phyloP scores from a whole-genome alignment of 2,113 vertebrate species.

The Tiliqua scincoides region DNA sequence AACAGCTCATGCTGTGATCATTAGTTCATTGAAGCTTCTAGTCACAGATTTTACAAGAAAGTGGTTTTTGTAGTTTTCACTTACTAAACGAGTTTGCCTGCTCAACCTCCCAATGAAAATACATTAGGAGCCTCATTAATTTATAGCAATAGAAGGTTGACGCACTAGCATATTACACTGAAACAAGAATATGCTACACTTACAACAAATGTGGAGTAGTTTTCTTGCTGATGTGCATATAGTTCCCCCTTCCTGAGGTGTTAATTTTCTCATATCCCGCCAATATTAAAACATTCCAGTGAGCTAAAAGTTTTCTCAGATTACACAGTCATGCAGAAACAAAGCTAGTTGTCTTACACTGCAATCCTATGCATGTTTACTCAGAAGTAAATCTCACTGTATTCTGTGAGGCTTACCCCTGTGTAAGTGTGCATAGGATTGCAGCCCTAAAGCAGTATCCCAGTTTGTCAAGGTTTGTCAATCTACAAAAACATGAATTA shows the following conservation, averaged over 20 bases:
- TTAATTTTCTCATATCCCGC: constrained; percentile 55
- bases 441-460: too few relatives aligned
- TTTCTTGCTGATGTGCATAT: constrained; percentile 55
- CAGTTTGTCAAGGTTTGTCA: constrained; percentile 16
- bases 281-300: constrained; percentile 39
- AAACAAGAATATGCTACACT: constrained; percentile 65
- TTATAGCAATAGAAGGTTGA: constrained; percentile 74
- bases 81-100: constrained; percentile 81
- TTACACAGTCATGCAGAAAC: too few relatives aligned
- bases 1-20: constrained; percentile 71
- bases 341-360: too few relatives aligned
- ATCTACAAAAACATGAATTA: constrained; percentile 12
- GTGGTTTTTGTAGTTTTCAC: constrained; percentile 80
- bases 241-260: constrained; percentile 49
- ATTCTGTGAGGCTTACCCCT: too few relatives aligned
- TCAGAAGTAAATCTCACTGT: too few relatives aligned
- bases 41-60: constrained; percentile 81
- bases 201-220: constrained; percentile 62
- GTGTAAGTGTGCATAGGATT: too few relatives aligned
- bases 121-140: constrained; percentile 84
- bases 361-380: too few relatives aligned
- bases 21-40: constrained; percentile 80
- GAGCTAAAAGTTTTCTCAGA: too few relatives aligned
- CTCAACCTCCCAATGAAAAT: constrained; percentile 80
- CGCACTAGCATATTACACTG: constrained; percentile 70